A percentile compares a stretch with the other conserved stretches of the same genome.
Evolutionary conservation across 2,113 vertebrate genomes (phyloP).

Genomic region (Vireo altiloquus): DNA sequence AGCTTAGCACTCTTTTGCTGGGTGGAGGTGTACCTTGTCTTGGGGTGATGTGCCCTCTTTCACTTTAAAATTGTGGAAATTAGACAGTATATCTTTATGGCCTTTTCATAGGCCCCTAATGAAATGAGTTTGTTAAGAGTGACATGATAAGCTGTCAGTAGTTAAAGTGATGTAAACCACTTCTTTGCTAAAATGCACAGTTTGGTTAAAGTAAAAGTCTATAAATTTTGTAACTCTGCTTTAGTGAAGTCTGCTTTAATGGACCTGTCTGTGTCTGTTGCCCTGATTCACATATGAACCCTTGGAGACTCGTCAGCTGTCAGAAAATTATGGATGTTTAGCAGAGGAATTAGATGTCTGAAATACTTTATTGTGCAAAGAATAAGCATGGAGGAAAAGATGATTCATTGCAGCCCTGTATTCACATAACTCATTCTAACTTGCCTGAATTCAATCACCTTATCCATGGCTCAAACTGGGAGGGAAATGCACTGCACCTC

Average conservation of each 20-base stretch:
- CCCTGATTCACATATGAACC: not conserved
- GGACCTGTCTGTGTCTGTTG: not conserved
- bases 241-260: not conserved
- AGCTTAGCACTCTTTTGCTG: not conserved
- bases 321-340: not conserved
- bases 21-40: accelerated
- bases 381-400: not conserved
- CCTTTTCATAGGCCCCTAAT: not conserved
- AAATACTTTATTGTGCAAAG: not conserved
- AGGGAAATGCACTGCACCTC: not conserved
- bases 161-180: not conserved
- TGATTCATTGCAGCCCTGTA: not conserved
- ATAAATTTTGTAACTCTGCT: not conserved
- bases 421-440: not conserved
- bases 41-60: not conserved
- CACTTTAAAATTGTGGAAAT: not conserved
- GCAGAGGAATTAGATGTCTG: not conserved
- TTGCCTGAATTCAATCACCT: not conserved
- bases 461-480: not conserved
- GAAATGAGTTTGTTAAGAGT: not conserved
- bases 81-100: not conserved
- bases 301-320: not conserved
- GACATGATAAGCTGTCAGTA: not conserved
- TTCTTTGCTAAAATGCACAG: not conserved
- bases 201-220: not conserved